Evolutionary conservation across 2,113 vertebrate genomes (phyloP).

Genomic region (Pelobates fuscus): DNA sequence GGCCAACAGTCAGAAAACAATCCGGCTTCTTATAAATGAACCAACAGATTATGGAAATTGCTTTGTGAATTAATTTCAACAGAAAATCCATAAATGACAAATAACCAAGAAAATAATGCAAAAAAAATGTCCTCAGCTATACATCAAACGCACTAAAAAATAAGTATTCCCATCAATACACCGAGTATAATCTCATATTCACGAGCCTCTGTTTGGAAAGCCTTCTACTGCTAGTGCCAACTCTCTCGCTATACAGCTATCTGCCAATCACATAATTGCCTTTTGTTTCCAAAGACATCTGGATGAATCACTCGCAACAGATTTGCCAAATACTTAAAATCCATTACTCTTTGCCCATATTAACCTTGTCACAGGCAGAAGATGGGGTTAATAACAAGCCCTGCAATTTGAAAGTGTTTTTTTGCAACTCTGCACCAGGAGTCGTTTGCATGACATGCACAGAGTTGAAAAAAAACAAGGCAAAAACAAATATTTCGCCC

Average conservation of each 20-base stretch:
- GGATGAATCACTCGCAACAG: slow-evolving; percentile 13
- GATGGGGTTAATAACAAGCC: slow-evolving; percentile 32
- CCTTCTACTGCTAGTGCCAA: background rate
- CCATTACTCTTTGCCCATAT: slow-evolving; percentile 24
- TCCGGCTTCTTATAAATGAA: no score
- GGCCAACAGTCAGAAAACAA: no score
- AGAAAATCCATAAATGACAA: no score
- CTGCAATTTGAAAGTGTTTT: slow-evolving; percentile 1
- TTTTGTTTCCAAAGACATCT: slow-evolving; percentile 35
- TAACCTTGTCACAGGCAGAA: slow-evolving; percentile 30
- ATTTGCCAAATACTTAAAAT: slow-evolving; percentile 28
- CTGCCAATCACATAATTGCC: slow-evolving; percentile 41
- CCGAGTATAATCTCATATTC: background rate
- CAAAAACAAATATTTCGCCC: slow-evolving; percentile 18
- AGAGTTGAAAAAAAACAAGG: slow-evolving; percentile 28
- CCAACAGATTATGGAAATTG: no score
- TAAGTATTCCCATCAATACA: background rate
- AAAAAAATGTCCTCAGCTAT: no score
- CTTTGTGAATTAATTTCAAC: no score
- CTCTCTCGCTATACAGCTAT: background rate
- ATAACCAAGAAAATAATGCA: background rate
- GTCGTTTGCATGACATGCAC: slow-evolving; percentile 18
- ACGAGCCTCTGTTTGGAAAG: background rate
- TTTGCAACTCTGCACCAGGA: slow-evolving; percentile 1
- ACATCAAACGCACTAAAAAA: no score